Conservation (phyloP, 2,113 vertebrate species). For the Bujurquina vittata region DNA sequence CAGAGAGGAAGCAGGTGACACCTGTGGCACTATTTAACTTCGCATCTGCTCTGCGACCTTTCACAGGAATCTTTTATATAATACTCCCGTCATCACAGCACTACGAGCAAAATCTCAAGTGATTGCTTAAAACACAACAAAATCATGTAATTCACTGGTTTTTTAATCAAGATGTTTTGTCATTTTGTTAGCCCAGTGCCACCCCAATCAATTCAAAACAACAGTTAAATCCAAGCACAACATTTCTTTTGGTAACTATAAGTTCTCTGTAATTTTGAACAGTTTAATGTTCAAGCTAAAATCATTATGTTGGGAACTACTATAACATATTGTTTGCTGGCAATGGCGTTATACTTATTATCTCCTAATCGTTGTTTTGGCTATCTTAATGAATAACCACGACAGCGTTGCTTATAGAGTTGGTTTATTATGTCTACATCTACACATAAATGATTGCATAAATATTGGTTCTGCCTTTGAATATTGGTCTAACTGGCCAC, state of each 20-base stretch:
- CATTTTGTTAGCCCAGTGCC: background rate
- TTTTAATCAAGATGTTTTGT: background rate
- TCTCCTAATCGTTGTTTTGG: background rate
- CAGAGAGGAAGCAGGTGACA: background rate
- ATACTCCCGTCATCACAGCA: conserved; percentile 18
- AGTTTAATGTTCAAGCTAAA: conserved; percentile 5
- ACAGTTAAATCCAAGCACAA: background rate
- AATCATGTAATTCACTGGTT: background rate
- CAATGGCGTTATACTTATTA: conserved; percentile 8
- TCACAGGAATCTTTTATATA: conserved; percentile 35
- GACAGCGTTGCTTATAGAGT: background rate
- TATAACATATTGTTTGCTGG: background rate
- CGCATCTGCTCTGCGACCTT: conserved; percentile 25
- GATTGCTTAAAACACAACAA: conserved; percentile 6
- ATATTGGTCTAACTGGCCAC: conserved; percentile 21
- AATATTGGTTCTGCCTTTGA: conserved; percentile 12
- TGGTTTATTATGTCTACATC: background rate
- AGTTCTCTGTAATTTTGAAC: background rate
- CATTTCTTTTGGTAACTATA: background rate
- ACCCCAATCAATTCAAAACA: conserved; percentile 7
- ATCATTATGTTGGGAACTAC: background rate
- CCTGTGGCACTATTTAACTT: conserved; percentile 30
- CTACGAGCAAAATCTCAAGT: background rate
- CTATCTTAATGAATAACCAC: background rate
- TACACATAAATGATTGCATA: conserved; percentile 19